A percentile compares a stretch with the other conserved stretches of the same genome.
Evolutionary conservation across 2,113 vertebrate species (phyloP).

Genomic region (Pollachius pollachius): DNA sequence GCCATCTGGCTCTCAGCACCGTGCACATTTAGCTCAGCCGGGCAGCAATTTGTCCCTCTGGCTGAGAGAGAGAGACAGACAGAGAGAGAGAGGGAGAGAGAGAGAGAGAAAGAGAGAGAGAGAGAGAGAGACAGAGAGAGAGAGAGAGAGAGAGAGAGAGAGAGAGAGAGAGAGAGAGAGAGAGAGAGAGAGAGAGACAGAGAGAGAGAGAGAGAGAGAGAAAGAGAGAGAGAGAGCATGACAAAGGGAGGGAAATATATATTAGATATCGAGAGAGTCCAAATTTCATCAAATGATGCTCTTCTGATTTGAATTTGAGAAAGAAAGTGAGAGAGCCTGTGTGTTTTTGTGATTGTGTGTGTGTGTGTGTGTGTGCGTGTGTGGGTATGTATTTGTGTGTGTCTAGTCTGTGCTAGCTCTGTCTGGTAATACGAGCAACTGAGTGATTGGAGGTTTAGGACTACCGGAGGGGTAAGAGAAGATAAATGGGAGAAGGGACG

Average conservation of each 20-base stretch:
- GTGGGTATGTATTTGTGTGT: not conserved
- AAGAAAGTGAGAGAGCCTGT: not conserved
- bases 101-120: not conserved
- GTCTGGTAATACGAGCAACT: conserved; percentile 48
- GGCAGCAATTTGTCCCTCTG: conserved; percentile 66
- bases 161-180: conserved; percentile 4
- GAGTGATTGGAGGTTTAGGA: conserved; percentile 53
- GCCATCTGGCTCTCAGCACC: conserved; percentile 70
- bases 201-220: too few relatives aligned
- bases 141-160: too few relatives aligned
- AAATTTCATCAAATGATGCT: conserved; percentile 13
- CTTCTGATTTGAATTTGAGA: too few relatives aligned
- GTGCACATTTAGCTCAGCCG: conserved; percentile 64
- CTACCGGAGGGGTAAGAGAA: conserved; percentile 47
- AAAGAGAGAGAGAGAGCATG: too few relatives aligned
- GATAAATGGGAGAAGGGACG: conserved; percentile 29
- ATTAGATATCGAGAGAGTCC: conserved; percentile 13
- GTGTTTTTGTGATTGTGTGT: conserved; percentile 9
- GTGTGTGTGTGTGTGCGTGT: conserved; percentile 13
- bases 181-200: conserved; percentile 3
- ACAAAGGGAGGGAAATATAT: too few relatives aligned
- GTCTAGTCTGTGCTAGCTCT: conserved; percentile 8
- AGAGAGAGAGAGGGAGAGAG: conserved; percentile 2
- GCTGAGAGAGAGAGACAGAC: conserved; percentile 21
- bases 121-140: too few relatives aligned